Evolutionary conservation across 64 coral and sea anemone species (phyloP).

Genomic region (Montipora cactus): DNA sequence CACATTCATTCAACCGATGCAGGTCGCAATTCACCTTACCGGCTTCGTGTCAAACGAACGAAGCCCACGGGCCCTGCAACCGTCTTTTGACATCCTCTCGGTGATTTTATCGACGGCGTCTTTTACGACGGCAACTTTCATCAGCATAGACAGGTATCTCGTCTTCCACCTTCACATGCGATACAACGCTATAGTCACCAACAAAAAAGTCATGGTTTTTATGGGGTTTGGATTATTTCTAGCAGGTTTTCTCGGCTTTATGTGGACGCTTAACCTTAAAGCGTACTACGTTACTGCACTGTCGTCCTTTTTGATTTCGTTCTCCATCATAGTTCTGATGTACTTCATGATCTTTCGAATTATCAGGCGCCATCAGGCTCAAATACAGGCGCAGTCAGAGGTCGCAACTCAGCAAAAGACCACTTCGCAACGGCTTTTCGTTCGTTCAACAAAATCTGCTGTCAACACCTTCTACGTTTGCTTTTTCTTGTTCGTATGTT

Average conservation of each 20-base stretch:
- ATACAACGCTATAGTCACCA: slow-evolving; percentile 69
- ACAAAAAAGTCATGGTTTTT: slow-evolving; percentile 2
- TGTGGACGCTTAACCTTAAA: slow-evolving; percentile 15
- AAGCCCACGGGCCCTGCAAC: not conserved
- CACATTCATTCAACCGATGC: slow-evolving; percentile 21
- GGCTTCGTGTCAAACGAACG: not conserved
- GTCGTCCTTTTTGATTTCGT: not conserved
- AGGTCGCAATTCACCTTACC: not conserved
- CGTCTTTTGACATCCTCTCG: not conserved
- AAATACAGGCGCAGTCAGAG: too few species aligned
- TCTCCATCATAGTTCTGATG: slow-evolving; percentile 40
- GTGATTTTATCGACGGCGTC: slow-evolving; percentile 5
- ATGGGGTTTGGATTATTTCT: slow-evolving; percentile 28
- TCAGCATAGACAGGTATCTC: slow-evolving; percentile 64
- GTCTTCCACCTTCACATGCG: slow-evolving; percentile 58
- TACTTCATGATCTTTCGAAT: slow-evolving; percentile 34
- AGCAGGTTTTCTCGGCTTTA: not conserved
- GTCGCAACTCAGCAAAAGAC: too few species aligned
- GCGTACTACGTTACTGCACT: slow-evolving; percentile 9
- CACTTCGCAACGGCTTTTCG: too few species aligned
- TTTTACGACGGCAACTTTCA: slow-evolving; percentile 19
- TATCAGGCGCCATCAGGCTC: too few species aligned
- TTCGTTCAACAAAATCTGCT: slow-evolving; percentile 31
- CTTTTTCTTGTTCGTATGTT: slow-evolving; percentile 36
- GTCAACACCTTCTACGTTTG: slow-evolving; percentile 68